Base-by-base conservation (phyloP, 2,113 vertebrate species). In the Arenaria interpres region DNA sequence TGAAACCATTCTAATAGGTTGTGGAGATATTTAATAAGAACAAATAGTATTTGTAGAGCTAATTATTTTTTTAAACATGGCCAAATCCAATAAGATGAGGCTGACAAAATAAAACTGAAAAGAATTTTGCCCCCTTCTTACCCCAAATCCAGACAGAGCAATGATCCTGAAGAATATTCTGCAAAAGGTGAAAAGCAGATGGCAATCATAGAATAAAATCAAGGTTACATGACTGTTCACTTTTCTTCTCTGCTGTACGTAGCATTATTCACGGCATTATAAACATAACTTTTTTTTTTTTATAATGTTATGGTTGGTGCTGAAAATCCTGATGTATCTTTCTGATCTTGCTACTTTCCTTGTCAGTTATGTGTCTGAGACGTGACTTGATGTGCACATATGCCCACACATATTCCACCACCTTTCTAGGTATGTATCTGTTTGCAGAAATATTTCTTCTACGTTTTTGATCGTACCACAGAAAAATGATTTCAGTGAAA, bases 281-380 rank as follows among this genome's bases (percentile, higher is more conserved):
- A 87, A 82, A 64, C 41, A 59, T 32, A n/a, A 14, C 23, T 62
- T 28, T 76, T 78, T 96, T 51, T 81, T 56, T 32, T 27, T 28
- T 41, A 80, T 77, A 89, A 45, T 79, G 91, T 96, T 87, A 85
- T 88, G 93, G 92, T 89, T 73, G 32, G 21, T 79, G 82, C 11
- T 85, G 67, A 89, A 86, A 94, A 88, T 88, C 71, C 66, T 91
- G 85, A 79, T 91, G 57, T 19, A 94, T 72, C 92, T 85, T 79
- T 83, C 72, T 93, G 95, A 94, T 93, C 95, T 85, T 93, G 94
- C 53, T 96, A 93, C 74, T 93, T 90, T 56, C 53, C 90, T 90
- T 93, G 95, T 90, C 95, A 93, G 19, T 91, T 82, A 83, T 48
- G 69, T 87, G 78, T 85, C 85, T 95, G 82, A 95, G 66, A 74